Evolutionary conservation across 2,888 invertebrate species (phyloP).

Genomic region (Nasonovia ribisnigri): DNA sequence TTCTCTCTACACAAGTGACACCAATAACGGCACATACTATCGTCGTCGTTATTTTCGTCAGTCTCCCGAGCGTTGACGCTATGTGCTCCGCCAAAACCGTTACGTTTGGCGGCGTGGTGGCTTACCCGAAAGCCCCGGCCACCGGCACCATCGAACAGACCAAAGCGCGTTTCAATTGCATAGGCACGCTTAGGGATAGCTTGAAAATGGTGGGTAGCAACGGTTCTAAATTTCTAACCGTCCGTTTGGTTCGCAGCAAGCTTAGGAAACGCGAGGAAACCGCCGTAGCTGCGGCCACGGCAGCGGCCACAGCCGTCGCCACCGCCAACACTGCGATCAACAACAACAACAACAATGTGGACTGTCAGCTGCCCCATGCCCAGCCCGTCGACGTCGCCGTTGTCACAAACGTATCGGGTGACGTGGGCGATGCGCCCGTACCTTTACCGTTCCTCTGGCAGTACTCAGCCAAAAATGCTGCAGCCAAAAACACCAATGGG

Average conservation of each 20-base stretch:
- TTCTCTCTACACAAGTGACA: not conserved
- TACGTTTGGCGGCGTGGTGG: slow-evolving; percentile 68
- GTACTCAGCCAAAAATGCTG: slow-evolving; percentile 78
- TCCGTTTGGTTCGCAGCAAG: slow-evolving; percentile 92
- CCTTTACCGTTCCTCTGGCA: slow-evolving; percentile 80
- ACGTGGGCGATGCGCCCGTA: slow-evolving; percentile 59
- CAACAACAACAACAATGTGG: slow-evolving; percentile 67
- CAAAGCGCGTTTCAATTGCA: slow-evolving; percentile 68
- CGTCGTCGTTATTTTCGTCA: not conserved
- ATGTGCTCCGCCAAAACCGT: slow-evolving; percentile 67
- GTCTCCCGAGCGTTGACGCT: not conserved
- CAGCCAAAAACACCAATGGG: slow-evolving; percentile 73
- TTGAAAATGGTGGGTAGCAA: slow-evolving; percentile 83
- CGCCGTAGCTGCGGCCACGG: slow-evolving; percentile 55
- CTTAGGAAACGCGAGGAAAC: slow-evolving; percentile 86
- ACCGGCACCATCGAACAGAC: slow-evolving; percentile 65
- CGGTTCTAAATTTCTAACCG: slow-evolving; percentile 84
- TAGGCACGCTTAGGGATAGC: slow-evolving; percentile 68
- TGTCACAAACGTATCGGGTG: slow-evolving; percentile 63
- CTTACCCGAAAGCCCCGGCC: slow-evolving; percentile 66
- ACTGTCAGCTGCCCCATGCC: slow-evolving; percentile 51
- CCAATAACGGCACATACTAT: not conserved
- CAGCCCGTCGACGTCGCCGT: slow-evolving; percentile 65
- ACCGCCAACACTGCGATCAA: slow-evolving; percentile 67
- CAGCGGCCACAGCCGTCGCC: slow-evolving; percentile 39